Percentiles rank a stretch among this genome's conserved stretches.
Conservation (phyloP, 2,888 invertebrate species). For the Ceramica pisi region DNA sequence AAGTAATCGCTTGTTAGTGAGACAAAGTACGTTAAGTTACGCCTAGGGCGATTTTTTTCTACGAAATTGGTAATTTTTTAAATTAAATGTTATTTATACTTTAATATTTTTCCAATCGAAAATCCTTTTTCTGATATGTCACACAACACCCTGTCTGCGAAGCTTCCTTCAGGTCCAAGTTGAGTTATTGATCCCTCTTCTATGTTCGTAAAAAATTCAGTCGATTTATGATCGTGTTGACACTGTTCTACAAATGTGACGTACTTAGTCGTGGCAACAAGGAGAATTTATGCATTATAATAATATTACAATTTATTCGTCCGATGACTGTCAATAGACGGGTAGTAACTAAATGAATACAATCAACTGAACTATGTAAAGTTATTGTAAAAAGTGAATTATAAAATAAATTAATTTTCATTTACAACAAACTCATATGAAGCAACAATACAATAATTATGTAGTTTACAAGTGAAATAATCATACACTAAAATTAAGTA, state of each 20-base stretch:
- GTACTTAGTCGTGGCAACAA: slow-evolving; percentile 59
- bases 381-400: slow-evolving; percentile 42
- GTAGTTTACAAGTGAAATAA: slow-evolving; percentile 39
- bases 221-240: slow-evolving; percentile 71
- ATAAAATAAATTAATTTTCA: slow-evolving; percentile 39
- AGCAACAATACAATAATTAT: slow-evolving; percentile 33
- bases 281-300: slow-evolving; percentile 53
- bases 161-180: slow-evolving; percentile 79
- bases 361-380: slow-evolving; percentile 35
- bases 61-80: slow-evolving; percentile 32
- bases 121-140: slow-evolving; percentile 83
- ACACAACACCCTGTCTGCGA: slow-evolving; percentile 85
- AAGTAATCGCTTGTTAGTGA: slow-evolving; percentile 35
- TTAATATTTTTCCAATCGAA: slow-evolving; percentile 65
- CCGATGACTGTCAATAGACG: slow-evolving; percentile 19
- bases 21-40: slow-evolving; percentile 40
- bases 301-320: slow-evolving; percentile 27
- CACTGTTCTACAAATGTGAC: slow-evolving; percentile 55
- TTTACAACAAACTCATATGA: slow-evolving; percentile 33
- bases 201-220: slow-evolving; percentile 79
- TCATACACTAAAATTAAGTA: slow-evolving; percentile 59
- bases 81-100: slow-evolving; percentile 42
- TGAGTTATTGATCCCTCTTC: slow-evolving; percentile 83
- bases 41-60: slow-evolving; percentile 50
- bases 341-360: slow-evolving; percentile 28